phyloP scores from a whole-genome alignment of 2,797 vertebrate species.

The Darevskia nairensis region DNA sequence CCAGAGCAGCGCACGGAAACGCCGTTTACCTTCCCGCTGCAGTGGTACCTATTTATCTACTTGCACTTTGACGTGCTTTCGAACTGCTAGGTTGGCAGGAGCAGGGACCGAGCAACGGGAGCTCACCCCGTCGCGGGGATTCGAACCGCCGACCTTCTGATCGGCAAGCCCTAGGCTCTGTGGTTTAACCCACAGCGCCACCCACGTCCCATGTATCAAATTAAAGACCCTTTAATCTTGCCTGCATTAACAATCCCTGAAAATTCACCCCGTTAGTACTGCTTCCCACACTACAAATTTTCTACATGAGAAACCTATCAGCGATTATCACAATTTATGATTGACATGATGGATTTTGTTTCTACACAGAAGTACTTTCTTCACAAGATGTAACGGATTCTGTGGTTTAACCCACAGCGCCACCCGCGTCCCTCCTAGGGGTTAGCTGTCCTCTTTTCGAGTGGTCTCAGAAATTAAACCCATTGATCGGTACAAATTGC shows the following conservation, averaged over 20 bases:
- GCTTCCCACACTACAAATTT: background rate
- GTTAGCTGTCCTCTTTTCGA: constrained; percentile 25
- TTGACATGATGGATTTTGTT: background rate
- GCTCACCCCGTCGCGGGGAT: too few species aligned
- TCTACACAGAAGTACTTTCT: background rate
- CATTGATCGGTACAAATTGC: constrained; percentile 3
- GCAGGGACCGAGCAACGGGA: too few species aligned
- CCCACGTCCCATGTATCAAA: too few species aligned
- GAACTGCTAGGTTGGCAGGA: too few species aligned
- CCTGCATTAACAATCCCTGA: background rate
- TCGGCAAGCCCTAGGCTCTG: too few species aligned
- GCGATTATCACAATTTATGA: background rate
- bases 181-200: too few species aligned
- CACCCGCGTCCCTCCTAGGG: constrained; percentile 16
- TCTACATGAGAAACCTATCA: background rate
- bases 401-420: too few species aligned
- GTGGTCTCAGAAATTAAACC: constrained; percentile 26
- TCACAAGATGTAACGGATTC: background rate
- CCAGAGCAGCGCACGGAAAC: too few species aligned
- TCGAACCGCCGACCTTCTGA: too few species aligned
- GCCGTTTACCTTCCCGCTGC: too few species aligned
- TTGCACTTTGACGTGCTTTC: too few species aligned
- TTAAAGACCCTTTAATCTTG: background rate
- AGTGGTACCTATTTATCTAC: too few species aligned
- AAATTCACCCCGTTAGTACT: background rate